Evolutionary conservation across 2,888 invertebrate species (phyloP), one percentile per base, ranked within the genome.

Genomic region (Teinopalpus imperialis): DNA sequence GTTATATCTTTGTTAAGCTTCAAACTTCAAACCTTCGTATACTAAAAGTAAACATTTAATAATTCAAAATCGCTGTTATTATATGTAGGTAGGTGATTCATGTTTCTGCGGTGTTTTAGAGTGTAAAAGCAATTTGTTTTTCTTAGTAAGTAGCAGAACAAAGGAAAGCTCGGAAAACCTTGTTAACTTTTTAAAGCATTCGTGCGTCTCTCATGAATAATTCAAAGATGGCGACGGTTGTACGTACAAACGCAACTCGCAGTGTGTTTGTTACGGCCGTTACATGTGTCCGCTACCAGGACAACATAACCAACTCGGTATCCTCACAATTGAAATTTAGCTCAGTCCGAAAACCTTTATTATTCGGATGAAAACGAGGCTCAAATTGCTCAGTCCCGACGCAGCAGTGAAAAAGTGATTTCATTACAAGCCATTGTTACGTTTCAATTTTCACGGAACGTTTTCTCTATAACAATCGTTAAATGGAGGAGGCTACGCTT

Each of bases 151-250:
- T 69, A 72, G 69, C 72, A 73, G 75, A 80, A 81, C 80, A 85
- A 82, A 79, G 81, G 74, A 79, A 83, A 82, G 70, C 78, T 77
- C 71, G 74, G 78, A 74, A 81, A 83, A 86, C 73, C 82, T 83
- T 81, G 83, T 85, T 83, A 85, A 83, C 81, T 85, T 85, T 86
- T 83, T 81, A 83, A 85, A 83, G 76, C 77, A 80, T 81, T 81
- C 36, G 35, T 23, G 74, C 74, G 74, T 73, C 61, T 66, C 57
- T 81, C 78, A 81, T 86, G 78, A 67, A 80, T 85, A 76, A 86
- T 86, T 83, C 83, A 83, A 68, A 56, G 60, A 66, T 58, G 66
- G 64, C 62, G 61, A 68, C 68, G 63, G 66, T 65, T 47, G 51
- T 54, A 43, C 31, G 41, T 55, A 54, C 42, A 51, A 49, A 57